Evolutionary conservation across 2,888 invertebrate species (phyloP).

Genomic region (Vanessa cardui): DNA sequence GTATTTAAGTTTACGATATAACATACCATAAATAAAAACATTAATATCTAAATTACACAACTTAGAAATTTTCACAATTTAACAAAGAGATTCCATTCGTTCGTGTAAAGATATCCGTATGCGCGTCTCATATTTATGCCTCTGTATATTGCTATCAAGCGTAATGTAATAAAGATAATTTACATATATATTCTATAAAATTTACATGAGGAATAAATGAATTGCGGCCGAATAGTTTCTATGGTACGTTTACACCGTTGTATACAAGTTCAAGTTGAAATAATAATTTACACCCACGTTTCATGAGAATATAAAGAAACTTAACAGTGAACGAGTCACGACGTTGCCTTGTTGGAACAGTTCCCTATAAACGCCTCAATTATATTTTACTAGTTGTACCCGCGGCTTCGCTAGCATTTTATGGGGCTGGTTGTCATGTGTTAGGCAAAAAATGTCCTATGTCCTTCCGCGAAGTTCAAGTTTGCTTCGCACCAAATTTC

Average conservation of each 20-base stretch:
- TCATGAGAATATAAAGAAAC: constrained; percentile 26
- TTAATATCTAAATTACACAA: constrained; percentile 30
- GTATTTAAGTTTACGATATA: neutral
- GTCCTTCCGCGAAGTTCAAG: no score
- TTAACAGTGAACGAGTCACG: constrained; percentile 33
- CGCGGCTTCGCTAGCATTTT: no score
- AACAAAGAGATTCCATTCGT: constrained; percentile 46
- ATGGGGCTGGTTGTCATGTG: no score
- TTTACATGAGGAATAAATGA: constrained; percentile 78
- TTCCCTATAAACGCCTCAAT: constrained; percentile 28
- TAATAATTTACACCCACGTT: constrained; percentile 46
- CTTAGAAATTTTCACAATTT: constrained; percentile 26
- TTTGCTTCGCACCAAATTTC: no score
- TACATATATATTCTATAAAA: constrained; percentile 80
- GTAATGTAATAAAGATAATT: constrained; percentile 78
- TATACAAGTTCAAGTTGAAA: constrained; percentile 40
- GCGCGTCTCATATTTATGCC: constrained; percentile 71
- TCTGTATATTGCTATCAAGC: constrained; percentile 69
- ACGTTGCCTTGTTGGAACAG: constrained; percentile 21
- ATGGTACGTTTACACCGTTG: constrained; percentile 38
- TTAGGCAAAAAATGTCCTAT: no score
- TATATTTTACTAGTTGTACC: constrained; percentile 21
- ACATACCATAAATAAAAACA: constrained; percentile 4
- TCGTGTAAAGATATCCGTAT: constrained; percentile 48
- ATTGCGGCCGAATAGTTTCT: constrained; percentile 56